Conservation (phyloP, 2,113 vertebrate genomes). For the Urocolius indicus region DNA sequence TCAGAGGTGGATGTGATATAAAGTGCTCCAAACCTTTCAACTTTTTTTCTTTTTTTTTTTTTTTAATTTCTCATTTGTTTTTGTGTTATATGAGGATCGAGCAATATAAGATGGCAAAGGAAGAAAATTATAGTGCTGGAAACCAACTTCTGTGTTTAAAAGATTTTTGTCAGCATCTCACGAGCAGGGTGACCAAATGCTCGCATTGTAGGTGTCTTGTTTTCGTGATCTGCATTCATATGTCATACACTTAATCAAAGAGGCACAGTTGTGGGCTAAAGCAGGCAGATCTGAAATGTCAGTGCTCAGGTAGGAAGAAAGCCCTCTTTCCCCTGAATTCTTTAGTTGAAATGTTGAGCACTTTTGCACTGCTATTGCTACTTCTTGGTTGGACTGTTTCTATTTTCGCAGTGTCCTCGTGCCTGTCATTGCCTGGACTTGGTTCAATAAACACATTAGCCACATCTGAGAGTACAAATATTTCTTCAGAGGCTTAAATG, state of each 20-base stretch:
- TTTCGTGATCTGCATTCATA: slow-evolving; percentile 2
- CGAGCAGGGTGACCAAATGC: not conserved
- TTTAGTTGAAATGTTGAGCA: slow-evolving; percentile 16
- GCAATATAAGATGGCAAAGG: not conserved
- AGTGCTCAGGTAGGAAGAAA: not conserved
- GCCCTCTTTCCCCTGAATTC: not conserved
- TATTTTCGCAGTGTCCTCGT: slow-evolving; percentile 64
- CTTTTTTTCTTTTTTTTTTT: not conserved
- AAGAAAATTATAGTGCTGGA: not conserved
- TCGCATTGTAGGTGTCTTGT: slow-evolving; percentile 48
- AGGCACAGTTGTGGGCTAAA: not conserved
- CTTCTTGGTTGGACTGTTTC: slow-evolving; percentile 52
- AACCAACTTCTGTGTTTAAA: not conserved
- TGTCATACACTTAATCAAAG: slow-evolving; percentile 27
- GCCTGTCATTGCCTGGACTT: slow-evolving; percentile 62
- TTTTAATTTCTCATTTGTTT: not conserved
- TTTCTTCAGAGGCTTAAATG: slow-evolving; percentile 68
- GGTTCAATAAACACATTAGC: slow-evolving; percentile 65
- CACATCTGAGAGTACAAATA: slow-evolving; percentile 61
- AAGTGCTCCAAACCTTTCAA: not conserved
- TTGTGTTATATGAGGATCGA: not conserved
- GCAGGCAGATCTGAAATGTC: slow-evolving; percentile 41
- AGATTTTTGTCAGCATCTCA: slow-evolving; percentile 30
- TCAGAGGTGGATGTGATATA: not conserved
- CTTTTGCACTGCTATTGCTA: slow-evolving; percentile 11